Conservation (phyloP, 2,797 vertebrate genomes). For the Serranus cabrilla region DNA sequence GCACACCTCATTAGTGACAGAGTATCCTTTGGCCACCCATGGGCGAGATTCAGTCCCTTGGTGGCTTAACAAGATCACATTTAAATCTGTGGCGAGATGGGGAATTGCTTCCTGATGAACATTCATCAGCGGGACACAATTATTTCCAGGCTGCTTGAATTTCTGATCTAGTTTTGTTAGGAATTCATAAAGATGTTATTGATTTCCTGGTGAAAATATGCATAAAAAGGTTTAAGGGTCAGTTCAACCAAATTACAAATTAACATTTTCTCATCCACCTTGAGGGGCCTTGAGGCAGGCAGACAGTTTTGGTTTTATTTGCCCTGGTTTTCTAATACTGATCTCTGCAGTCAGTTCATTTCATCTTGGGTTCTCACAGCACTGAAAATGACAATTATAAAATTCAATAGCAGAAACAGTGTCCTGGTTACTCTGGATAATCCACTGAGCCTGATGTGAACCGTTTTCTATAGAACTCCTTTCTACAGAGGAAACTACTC, state of each 20-base stretch:
- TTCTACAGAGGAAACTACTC: background rate
- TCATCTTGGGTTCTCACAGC: background rate
- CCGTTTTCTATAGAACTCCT: background rate
- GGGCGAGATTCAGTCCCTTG: constrained; percentile 70
- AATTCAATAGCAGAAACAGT: constrained; percentile 2
- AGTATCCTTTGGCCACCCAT: constrained; percentile 78
- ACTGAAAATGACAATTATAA: background rate
- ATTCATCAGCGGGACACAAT: constrained; percentile 68
- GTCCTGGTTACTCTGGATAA: constrained; percentile 17
- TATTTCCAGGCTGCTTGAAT: constrained; percentile 67
- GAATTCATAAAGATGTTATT: constrained; percentile 28
- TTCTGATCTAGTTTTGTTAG: constrained; percentile 51
- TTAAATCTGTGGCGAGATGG: constrained; percentile 67
- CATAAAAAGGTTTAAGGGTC: constrained; percentile 8
- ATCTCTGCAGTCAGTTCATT: background rate
- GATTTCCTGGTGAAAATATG: constrained; percentile 28
- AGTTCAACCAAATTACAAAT: constrained; percentile 1
- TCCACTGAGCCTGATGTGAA: background rate
- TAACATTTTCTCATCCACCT: background rate
- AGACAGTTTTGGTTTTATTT: background rate
- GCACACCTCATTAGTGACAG: constrained; percentile 83
- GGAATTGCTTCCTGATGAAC: constrained; percentile 62
- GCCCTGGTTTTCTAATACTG: background rate
- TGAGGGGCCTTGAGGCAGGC: background rate
- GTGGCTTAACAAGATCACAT: constrained; percentile 80